phyloP scores from a whole-genome alignment of 2,888 invertebrate species.

The Dorcus hopei region DNA sequence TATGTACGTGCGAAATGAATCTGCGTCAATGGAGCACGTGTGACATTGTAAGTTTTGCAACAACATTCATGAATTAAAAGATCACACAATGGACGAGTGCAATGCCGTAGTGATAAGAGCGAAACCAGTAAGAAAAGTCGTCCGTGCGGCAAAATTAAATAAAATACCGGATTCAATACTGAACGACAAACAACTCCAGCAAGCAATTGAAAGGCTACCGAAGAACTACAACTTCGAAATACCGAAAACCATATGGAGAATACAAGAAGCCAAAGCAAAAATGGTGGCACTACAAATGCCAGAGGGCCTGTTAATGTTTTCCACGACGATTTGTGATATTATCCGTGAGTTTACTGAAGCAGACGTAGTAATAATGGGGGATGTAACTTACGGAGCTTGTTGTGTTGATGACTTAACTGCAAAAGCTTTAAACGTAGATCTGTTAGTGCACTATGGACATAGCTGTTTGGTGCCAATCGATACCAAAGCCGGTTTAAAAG shows the following conservation, averaged over 20 bases:
- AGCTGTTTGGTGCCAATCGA: slow-evolving; percentile 92
- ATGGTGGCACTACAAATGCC: slow-evolving; percentile 96
- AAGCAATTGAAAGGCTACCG: slow-evolving; percentile 75
- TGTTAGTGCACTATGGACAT: slow-evolving; percentile 96
- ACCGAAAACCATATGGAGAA: slow-evolving; percentile 96
- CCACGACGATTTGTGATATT: slow-evolving; percentile 90
- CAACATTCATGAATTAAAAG: not conserved
- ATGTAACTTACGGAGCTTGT: slow-evolving; percentile 99
- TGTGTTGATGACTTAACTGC: slow-evolving; percentile 98
- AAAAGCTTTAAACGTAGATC: slow-evolving; percentile 80
- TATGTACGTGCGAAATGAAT: slow-evolving; percentile 13
- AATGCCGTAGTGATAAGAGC: slow-evolving; percentile 70
- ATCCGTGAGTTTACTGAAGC: slow-evolving; percentile 81
- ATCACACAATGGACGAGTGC: slow-evolving; percentile 33
- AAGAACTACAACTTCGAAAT: slow-evolving; percentile 98
- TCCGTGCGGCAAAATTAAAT: slow-evolving; percentile 72
- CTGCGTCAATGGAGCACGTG: slow-evolving; percentile 13
- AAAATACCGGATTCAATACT: slow-evolving; percentile 79
- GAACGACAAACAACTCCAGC: slow-evolving; percentile 69
- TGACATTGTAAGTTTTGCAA: slow-evolving; percentile 1
- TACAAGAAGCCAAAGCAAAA: slow-evolving; percentile 76
- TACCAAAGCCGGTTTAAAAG: slow-evolving; percentile 79
- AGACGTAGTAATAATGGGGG: slow-evolving; percentile 91
- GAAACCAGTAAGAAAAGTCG: slow-evolving; percentile 75
- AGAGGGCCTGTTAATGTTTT: slow-evolving; percentile 90